Evolutionary conservation across 2,797 vertebrate genomes (phyloP), one percentile per base, ranked within the genome.

Genomic region (Epinephelus coioides): DNA sequence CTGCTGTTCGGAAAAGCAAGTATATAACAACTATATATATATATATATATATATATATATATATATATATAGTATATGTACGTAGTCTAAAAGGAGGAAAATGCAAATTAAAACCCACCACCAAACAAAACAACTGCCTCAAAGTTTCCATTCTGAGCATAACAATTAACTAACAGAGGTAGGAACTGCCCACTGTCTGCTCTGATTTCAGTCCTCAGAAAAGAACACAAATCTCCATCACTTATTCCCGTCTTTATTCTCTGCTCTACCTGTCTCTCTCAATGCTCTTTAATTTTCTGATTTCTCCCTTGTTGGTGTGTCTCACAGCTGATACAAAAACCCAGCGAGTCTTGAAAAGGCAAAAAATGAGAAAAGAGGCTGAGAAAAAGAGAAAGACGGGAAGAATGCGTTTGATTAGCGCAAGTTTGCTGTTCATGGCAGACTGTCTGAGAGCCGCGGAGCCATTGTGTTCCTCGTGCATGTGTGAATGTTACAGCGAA

Each of bases 371-470:
- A 86, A 89, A 83, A 91, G 91, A 90, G 88, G 66, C 70, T 53
- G 61, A 79, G 43, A 60, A 86, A 86, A 82, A 76, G 81, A 76
- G 47, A 88, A 60, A 74, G 77, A 86, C 19, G 77, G 40, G 88
- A 96, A 96, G 95, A 96, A 96, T 96, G 94, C 82, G 79, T 95
- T 94, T 96, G 95, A 96, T 96, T 96, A 96, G 93, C 74, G 62
- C 78, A 92, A 93, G 92, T 95, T 94, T 88, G 84, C 89, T 68
- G 90, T 92, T 93, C 78, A 30, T 70, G 81, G 88, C 89, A 54
- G 86, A 81, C 82, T 63, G 81, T 89, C 85, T 92, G 91, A 90
- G 90, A 89, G 92, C 87, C 43, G 50, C 3, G 73, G 78, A 80
- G 84, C 93, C 92, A 94, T 96, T 96, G 95, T 96, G 91, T 94